phyloP scores from a whole-genome alignment of 2,797 vertebrate species.

The Argya squamiceps region DNA sequence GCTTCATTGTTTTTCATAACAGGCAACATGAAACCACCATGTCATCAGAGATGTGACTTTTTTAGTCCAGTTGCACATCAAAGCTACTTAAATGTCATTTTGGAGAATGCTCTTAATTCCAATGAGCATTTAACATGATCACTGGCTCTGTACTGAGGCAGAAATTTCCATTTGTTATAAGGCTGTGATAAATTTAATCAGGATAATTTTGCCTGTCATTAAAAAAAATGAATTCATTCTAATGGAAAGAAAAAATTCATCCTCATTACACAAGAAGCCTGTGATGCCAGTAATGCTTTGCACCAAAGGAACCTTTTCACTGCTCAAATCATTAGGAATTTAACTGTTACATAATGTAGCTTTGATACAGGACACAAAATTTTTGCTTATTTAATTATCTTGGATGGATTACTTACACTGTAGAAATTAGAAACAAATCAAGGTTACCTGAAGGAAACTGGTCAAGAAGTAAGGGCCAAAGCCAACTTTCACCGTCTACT shows the following conservation, averaged over 20 bases:
- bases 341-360: background rate
- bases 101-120: background rate
- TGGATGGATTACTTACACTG: background rate
- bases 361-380: background rate
- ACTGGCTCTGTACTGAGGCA: background rate
- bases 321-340: background rate
- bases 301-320: background rate
- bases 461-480: background rate
- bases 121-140: background rate
- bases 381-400: background rate
- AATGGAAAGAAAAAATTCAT: background rate
- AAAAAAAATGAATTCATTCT: background rate
- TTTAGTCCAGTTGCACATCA: background rate
- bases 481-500: accelerated
- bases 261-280: background rate
- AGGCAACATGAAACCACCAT: background rate
- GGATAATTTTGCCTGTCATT: background rate
- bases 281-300: background rate
- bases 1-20: background rate
- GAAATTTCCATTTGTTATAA: background rate
- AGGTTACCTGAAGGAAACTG: background rate
- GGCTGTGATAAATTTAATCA: background rate
- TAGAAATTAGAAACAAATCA: background rate
- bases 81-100: background rate
- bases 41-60: background rate